A percentile compares a stretch with the other conserved stretches of the same genome.
Evolutionary conservation across 2,888 invertebrate genomes (phyloP).

Genomic region (Oasisia sp.): DNA sequence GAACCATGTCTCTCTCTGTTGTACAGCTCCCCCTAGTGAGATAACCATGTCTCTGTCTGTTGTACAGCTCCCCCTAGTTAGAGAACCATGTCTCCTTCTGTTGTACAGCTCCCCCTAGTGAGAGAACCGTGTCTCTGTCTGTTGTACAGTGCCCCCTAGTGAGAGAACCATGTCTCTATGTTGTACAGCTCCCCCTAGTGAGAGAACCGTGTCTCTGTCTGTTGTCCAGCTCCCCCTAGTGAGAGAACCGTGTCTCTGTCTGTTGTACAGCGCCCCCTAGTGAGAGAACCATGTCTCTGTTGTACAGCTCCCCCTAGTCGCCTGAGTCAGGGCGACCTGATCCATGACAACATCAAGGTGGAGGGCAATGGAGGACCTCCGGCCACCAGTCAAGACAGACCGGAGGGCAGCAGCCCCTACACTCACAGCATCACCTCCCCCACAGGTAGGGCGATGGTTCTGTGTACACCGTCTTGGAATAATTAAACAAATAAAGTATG

Average conservation of each 20-base stretch:
- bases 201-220: too few species aligned
- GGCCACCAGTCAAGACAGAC: constrained; percentile 20
- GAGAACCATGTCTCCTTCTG: too few species aligned
- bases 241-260: too few species aligned
- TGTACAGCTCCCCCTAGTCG: constrained; percentile 71
- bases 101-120: constrained; percentile 69
- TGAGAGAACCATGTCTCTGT: constrained; percentile 29
- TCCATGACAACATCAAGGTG: constrained; percentile 37
- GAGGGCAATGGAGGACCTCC: constrained; percentile 32
- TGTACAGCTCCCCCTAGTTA: constrained; percentile 70
- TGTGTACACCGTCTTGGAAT: neutral
- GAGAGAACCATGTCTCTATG: too few species aligned
- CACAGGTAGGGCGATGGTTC: neutral
- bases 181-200: too few species aligned
- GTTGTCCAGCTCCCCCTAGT: too few species aligned
- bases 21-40: constrained; percentile 70
- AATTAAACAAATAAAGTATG: neutral
- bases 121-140: too few species aligned
- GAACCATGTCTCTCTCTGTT: too few species aligned
- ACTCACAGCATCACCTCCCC: constrained; percentile 25
- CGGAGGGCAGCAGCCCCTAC: constrained; percentile 39
- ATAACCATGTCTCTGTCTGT: too few species aligned
- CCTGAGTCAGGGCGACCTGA: constrained; percentile 90
- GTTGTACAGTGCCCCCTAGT: too few species aligned
- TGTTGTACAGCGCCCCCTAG: too few species aligned